Percentiles rank a stretch among this genome's conserved stretches.
Evolutionary conservation across 2,113 vertebrate genomes (phyloP).

Genomic region (Ranitomeya variabilis): DNA sequence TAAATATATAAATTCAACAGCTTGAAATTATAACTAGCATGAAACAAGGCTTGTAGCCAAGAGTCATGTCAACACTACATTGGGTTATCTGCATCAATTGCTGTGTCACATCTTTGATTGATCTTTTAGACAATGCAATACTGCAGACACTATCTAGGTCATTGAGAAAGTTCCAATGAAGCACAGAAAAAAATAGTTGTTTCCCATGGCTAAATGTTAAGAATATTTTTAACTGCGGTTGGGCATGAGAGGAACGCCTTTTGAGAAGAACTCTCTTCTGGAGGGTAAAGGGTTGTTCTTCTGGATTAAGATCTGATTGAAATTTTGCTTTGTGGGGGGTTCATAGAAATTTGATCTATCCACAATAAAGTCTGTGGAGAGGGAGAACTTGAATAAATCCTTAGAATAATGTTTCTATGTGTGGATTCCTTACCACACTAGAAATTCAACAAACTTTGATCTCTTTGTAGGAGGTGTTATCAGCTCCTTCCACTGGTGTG

Average conservation of each 20-base stretch:
- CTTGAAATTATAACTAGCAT: not conserved
- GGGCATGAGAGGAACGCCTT: not conserved
- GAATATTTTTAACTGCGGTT: not conserved
- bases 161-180: not conserved
- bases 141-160: not conserved
- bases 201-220: not conserved
- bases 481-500: not conserved
- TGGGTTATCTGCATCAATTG: not conserved
- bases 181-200: not conserved
- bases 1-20: not conserved
- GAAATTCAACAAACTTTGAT: not conserved
- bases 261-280: not conserved
- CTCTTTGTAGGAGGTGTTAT: slow-evolving; percentile 13
- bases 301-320: not conserved
- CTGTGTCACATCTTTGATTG: not conserved
- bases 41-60: not conserved
- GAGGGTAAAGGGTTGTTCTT: not conserved
- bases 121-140: not conserved
- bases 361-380: not conserved
- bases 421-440: not conserved
- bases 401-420: not conserved
- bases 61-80: not conserved
- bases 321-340: not conserved
- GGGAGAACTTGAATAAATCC: not conserved
- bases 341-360: not conserved